Base-by-base conservation (phyloP, 2,113 vertebrate genomes). In the Sitta europaea region DNA sequence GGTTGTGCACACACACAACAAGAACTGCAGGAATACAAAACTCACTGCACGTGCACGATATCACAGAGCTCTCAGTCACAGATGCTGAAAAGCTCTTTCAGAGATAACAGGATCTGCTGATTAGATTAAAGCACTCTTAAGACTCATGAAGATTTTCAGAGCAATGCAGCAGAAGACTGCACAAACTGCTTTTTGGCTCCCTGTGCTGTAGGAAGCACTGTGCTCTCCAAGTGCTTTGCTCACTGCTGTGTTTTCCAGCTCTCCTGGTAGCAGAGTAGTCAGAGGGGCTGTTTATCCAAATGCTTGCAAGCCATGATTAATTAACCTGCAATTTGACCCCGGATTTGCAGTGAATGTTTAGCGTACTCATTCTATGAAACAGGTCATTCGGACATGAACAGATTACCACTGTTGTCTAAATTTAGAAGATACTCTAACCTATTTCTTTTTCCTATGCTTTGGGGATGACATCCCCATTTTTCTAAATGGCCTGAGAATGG, bases 21-120 rank as follows among this genome's bases (percentile, higher is more conserved):
- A 48, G 36, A 59, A 58, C 53, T 2, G 12, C 1, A 38, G 48
- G 17, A 78, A 88, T 4, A n/a, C 36, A 40, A 23, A 71, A 29
- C 38, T 21, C 31, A n/a, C 27, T 33, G 55, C 51, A 55, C 1
- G 0, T 5, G 59, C 38, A 74, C 48, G 47, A 0, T 10, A 15
- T 4, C 10, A 36, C 21, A 50, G 36, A 80, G 80, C 25, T 80
- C 35, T 48, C 86, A 40, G 36, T 5, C 11, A 5, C 23, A 67
- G 43, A 29, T 12, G 31, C 8, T 84, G 42, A 24, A 55, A 66
- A 81, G 35, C 9, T 27, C 18, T 35, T 71, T 55, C 12, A 18
- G 48, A 80, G 40, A 12, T 18, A 80, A 27, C 3, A 66, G 10
- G 7, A 21, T 59, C 71, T 80, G 43, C 55, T 81, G 59, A 35